Conservation (phyloP, 2,888 invertebrate genomes). For the Ormyrus nitidulus region DNA sequence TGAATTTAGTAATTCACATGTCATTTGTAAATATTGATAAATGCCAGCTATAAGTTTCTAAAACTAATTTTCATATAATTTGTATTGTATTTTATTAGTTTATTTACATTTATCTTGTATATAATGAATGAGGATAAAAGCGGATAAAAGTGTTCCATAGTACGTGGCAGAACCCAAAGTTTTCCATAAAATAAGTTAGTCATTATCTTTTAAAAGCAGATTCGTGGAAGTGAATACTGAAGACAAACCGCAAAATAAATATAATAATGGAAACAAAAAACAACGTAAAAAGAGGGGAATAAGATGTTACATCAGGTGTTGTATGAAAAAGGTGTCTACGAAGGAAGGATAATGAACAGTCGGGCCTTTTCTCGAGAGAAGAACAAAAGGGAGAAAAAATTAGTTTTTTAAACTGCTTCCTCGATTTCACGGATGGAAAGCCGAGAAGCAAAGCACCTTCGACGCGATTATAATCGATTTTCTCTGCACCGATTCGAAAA, state of each 20-base stretch:
- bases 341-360: slow-evolving; percentile 48
- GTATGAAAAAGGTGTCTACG: slow-evolving; percentile 4
- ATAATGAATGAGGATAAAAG: too few species aligned
- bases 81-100: too few species aligned
- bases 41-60: too few species aligned
- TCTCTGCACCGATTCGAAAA: slow-evolving; percentile 25
- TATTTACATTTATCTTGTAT: too few species aligned
- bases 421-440: slow-evolving; percentile 54
- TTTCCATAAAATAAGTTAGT: too few species aligned
- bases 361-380: slow-evolving; percentile 15
- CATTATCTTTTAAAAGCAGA: too few species aligned
- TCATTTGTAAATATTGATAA: too few species aligned
- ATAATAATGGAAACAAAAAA: neutral
- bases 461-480: slow-evolving; percentile 52
- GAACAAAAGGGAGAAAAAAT: slow-evolving; percentile 39
- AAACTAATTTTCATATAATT: too few species aligned
- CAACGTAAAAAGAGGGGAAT: neutral
- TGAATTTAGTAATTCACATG: too few species aligned
- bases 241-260: neutral
- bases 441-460: slow-evolving; percentile 35
- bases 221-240: too few species aligned
- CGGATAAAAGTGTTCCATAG: too few species aligned
- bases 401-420: slow-evolving; percentile 40
- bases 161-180: too few species aligned
- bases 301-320: neutral